phyloP scores from a whole-genome alignment of 1,140 invertebrate genomes.

The Zophobas morio region DNA sequence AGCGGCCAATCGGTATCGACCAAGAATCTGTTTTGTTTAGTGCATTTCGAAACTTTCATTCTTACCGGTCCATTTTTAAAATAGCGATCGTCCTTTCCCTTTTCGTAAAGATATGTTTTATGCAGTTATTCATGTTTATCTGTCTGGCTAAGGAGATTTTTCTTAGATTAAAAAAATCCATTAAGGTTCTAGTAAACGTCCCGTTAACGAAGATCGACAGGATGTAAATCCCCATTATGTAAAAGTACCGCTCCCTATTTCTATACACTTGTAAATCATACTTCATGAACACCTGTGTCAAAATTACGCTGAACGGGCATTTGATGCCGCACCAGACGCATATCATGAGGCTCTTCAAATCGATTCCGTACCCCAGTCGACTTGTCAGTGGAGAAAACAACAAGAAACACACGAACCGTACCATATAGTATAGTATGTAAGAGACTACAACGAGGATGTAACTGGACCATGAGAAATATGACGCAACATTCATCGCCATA shows the following conservation, averaged over 20 bases:
- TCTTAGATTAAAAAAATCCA: conserved; percentile 1
- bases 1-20: conserved; percentile 45
- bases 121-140: conserved; percentile 40
- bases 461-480: too few species aligned
- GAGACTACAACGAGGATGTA: too few species aligned
- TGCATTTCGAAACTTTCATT: background rate
- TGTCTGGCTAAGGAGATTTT: conserved; percentile 24
- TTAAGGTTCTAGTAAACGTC: background rate
- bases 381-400: conserved; percentile 1
- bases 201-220: background rate
- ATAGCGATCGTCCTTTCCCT: conserved; percentile 13
- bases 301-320: background rate
- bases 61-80: conserved; percentile 35
- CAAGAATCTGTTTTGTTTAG: conserved; percentile 26
- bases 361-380: conserved; percentile 12
- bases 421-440: background rate
- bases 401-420: background rate
- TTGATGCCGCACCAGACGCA: conserved; percentile 8
- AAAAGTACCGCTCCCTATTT: background rate
- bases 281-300: too few species aligned
- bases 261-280: background rate
- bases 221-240: background rate
- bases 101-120: conserved; percentile 21
- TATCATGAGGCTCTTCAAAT: background rate
- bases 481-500: too few species aligned